Base-by-base conservation (phyloP, 2,113 vertebrate species). In the Paedocypris sp. region DNA sequence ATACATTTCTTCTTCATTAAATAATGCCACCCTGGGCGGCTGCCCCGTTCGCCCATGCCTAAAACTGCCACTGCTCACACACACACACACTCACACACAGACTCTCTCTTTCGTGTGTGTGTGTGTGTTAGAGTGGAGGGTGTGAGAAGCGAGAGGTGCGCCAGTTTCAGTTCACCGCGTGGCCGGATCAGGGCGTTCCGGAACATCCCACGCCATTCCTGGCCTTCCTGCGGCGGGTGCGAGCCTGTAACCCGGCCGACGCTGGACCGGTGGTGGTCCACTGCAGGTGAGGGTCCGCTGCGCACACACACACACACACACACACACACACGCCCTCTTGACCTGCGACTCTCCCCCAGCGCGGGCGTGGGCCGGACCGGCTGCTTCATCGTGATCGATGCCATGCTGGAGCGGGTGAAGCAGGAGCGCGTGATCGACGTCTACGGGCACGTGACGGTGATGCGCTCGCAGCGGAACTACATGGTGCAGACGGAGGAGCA, bases 401-500 rank as follows among this genome's bases (percentile, higher is more conserved):
- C 88, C 81, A 98, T 97, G 94, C 79, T 90, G 71, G 95, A 98
- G 81, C 88, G 95, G 70, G 94, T 98, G 88, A 95, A 94, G 79
- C 92, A 97, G 62, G 95, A 98, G 85, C 97, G 96, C 83, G 87
- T 91, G 78, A 81, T 95, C 68, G 95, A 98, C 86, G 89, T 97
- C 85, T 98, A 98, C 75, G 95, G 95, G 70, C 94, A 97, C 61
- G 94, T 96, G 79, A 98, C 94, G 46, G 85, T 97, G 80, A 96
- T 98, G 94, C 91, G 94, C 83, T 92, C 94, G 11, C 93, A 98
- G 84, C 88, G 94, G 79, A 97, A 98, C 87, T 98, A 98, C 83
- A 98, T 97, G 94, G 94, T 98, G 75, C 94, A 98, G 74, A 98
- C 94, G 12, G 94, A 97, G 81, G 94, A 98, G 84, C 94, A 98